Base-by-base conservation (phyloP, 2,888 invertebrate species). In the Lomographa bimaculata region DNA sequence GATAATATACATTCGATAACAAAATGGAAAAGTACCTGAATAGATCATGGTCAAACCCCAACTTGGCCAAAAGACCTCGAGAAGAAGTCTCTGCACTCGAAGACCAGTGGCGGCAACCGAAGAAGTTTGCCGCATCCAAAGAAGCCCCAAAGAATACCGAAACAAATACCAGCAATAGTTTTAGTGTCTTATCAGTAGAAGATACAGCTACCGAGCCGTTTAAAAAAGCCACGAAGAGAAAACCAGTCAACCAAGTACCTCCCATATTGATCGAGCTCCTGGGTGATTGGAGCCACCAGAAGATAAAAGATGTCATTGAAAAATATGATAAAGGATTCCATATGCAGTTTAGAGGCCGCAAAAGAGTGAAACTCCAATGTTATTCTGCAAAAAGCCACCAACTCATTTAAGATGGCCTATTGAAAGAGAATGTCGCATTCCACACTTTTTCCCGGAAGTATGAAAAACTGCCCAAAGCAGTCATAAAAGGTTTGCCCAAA, bases 61-160 rank as follows among this genome's bases (percentile, higher is more conserved):
- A 36, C 17, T 19, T 42, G 26, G 12, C 26, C 25, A 35, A 29
- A 32, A 30, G 35, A 23, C 23, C 23, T 3, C 6, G 23, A 23
- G 23, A 23, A 2, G 23, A 23, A 23, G 10, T n/a, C 0, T 1
- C 10, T 10, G 10, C 23, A 23, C 6, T 6, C 6, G 6, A 9
- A 10, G 23, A 23, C 6, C 9, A 10, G 23, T 23, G 20, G 20
- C 20, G 5, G 7, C 3, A 7, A 8, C 20, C 20, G 3, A 20
- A 20, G 2, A 20, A 20, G 8, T 7, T 20, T 20, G 20, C 20
- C 4, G 3, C 8, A 1, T 20, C 20, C 8, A 20, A 20, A 7
- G 20, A 20, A 7, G 20, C 3, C 7, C 20, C 7, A 8, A 7
- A 20, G 8, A 3, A 2, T 3, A 20, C 3, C 1, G 17, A 18